Evolutionary conservation across 2,888 invertebrate species (phyloP), one percentile per base, ranked within the genome.

Genomic region (Sarcophaga subvicina): DNA sequence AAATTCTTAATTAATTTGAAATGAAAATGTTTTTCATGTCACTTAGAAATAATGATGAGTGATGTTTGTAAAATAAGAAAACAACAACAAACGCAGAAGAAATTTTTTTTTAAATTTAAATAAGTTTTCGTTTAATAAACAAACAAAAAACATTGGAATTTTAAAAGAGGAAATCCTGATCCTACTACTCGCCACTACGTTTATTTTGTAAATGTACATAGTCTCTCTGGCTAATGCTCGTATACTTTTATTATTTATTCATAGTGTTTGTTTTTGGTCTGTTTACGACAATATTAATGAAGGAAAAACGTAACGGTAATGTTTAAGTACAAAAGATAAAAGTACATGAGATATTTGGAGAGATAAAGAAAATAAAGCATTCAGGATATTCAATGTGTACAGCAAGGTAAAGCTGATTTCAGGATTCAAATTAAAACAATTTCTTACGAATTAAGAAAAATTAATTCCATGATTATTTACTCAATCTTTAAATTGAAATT

Each of bases 231-330:
- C 47, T 67, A 37, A 63, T 47, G 14, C 54, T 75, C 20, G 54
- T 20, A 66, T 17, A 27, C 47, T n/a, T 47, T 3, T 67, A 25
- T 73, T 54, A 22, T 75, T 69, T 64, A 70, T 64, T 82, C n/a
- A 45, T 69, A 47, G 73, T 72, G 54, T 54, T 49, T 37, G 37
- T 2, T 37, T 37, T 49, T n/a, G 17, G 71, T 75, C 60, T 81
- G 83, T 77, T 73, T 73, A 17, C 59, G 72, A 82, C 66, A 80
- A 67, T 47, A 77, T 73, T 77, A 86, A 80, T 72, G 83, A 86
- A 77, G 80, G 80, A 62, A 79, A 79, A 78, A 27, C 3, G 37
- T 72, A 37, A 12, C 27, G 59, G 1, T 4, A 71, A 60, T 3
- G 20, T 60, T 1, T 59, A 22, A 45, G 49, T 49, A 49, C 37